Evolutionary conservation across 2,888 invertebrate species (phyloP).

Genomic region (Willowsia nigromaculata): DNA sequence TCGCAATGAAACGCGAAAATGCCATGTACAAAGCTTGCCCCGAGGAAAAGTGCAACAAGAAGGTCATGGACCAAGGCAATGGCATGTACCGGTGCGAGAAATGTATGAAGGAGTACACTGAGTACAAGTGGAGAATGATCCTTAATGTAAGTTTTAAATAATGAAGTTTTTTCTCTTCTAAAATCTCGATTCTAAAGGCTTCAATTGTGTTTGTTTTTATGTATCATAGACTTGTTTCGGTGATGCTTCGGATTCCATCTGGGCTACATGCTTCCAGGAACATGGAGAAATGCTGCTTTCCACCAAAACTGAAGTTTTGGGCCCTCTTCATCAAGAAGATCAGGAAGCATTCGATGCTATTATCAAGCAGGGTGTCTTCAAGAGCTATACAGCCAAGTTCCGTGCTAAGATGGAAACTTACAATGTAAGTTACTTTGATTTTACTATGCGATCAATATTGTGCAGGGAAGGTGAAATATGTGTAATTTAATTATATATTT

Average conservation of each 20-base stretch:
- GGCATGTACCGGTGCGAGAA: conserved; percentile 97
- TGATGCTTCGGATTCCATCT: conserved; percentile 92
- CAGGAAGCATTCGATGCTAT: conserved; percentile 85
- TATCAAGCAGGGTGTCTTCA: conserved; percentile 89
- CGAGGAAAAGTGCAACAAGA: conserved; percentile 94
- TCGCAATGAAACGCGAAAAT: conserved; percentile 90
- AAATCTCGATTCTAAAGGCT: too few relatives aligned
- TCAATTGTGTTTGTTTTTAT: conserved; percentile 5
- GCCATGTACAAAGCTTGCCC: conserved; percentile 96
- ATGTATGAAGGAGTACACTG: conserved; percentile 91
- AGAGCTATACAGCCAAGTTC: conserved; percentile 89
- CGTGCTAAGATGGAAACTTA: conserved; percentile 94
- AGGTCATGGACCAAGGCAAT: conserved; percentile 92
- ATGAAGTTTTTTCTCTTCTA: too few relatives aligned
- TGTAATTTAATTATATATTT: too few relatives aligned
- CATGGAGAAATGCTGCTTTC: conserved; percentile 89
- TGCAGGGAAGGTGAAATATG: too few relatives aligned
- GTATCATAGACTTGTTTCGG: conserved; percentile 87
- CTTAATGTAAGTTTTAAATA: conserved; percentile 84
- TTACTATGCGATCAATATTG: not conserved
- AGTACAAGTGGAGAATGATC: conserved; percentile 92
- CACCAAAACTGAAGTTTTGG: conserved; percentile 87
- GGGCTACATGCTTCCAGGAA: conserved; percentile 94
- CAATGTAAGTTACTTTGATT: conserved; percentile 85
- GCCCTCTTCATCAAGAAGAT: conserved; percentile 84